Evolutionary conservation across 2,888 invertebrate species (phyloP).

Genomic region (Pterostichus madidus): DNA sequence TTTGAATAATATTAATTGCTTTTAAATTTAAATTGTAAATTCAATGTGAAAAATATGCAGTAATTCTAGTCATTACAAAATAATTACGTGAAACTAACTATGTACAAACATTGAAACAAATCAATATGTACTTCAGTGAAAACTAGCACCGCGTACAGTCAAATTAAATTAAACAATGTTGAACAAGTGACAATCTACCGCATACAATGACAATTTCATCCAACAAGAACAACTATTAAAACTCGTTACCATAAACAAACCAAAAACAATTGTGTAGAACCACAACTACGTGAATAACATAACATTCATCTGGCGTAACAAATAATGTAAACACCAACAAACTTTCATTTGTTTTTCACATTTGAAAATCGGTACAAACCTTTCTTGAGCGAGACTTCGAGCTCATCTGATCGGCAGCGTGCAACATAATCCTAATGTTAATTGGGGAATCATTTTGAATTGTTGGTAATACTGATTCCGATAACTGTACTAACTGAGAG

Average conservation of each 20-base stretch:
- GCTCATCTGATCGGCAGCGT: constrained; percentile 73
- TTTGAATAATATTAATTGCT: too few species aligned
- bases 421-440: constrained; percentile 75
- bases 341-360: background rate
- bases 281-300: constrained; percentile 28
- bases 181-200: constrained; percentile 30
- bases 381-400: constrained; percentile 71
- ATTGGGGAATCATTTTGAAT: constrained; percentile 71
- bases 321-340: background rate
- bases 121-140: background rate
- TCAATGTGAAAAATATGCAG: too few species aligned
- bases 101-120: background rate
- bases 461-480: constrained; percentile 38
- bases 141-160: too few species aligned
- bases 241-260: constrained; percentile 2
- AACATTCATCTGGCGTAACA: constrained; percentile 21
- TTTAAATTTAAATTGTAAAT: too few species aligned
- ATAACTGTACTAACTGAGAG: constrained; percentile 26
- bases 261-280: constrained; percentile 24
- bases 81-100: too few species aligned
- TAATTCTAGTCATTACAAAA: too few species aligned
- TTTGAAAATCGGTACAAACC: constrained; percentile 69
- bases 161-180: constrained; percentile 12
- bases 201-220: constrained; percentile 34
- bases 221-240: constrained; percentile 45